Evolutionary conservation across 2,113 vertebrate species (phyloP).

Genomic region (Cottus gobio): DNA sequence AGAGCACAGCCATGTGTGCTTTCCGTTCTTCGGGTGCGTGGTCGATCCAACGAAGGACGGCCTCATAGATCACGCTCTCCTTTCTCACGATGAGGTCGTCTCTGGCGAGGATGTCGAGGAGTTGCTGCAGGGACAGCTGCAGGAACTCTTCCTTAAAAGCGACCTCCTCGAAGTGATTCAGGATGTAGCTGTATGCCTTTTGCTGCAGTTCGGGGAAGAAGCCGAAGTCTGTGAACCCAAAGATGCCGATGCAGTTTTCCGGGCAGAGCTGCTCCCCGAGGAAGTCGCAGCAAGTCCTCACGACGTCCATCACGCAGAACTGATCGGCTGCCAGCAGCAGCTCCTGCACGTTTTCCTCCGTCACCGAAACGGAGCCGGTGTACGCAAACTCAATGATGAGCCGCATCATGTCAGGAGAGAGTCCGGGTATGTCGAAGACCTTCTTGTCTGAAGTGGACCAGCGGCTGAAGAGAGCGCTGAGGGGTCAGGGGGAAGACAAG

Average conservation of each 20-base stretch:
- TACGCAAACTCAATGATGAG: slow-evolving; percentile 66
- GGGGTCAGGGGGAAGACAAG: neutral
- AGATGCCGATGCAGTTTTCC: slow-evolving; percentile 83
- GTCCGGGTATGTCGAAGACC: neutral
- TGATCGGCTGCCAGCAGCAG: slow-evolving; percentile 84
- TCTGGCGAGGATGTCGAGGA: slow-evolving; percentile 79
- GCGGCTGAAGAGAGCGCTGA: slow-evolving; percentile 46
- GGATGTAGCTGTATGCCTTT: slow-evolving; percentile 83
- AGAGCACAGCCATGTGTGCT: neutral
- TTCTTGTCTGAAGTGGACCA: neutral
- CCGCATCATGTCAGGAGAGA: slow-evolving; percentile 42
- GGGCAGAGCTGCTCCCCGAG: slow-evolving; percentile 79
- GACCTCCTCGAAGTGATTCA: slow-evolving; percentile 83
- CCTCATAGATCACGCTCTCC: slow-evolving; percentile 35
- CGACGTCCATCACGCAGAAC: slow-evolving; percentile 79
- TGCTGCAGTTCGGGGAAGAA: slow-evolving; percentile 68
- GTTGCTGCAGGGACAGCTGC: slow-evolving; percentile 80
- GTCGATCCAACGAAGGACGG: slow-evolving; percentile 42
- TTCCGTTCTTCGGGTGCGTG: neutral
- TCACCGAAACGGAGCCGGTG: slow-evolving; percentile 64
- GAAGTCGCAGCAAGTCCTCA: slow-evolving; percentile 83
- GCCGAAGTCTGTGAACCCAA: slow-evolving; percentile 65
- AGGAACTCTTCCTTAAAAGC: slow-evolving; percentile 81
- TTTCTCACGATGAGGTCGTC: slow-evolving; percentile 55
- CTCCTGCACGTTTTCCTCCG: slow-evolving; percentile 74